These are phyloP conservation scores for Hemicrepidius hirtus DNA, from an alignment of 2,888 invertebrate genomes.

Conservation along the genomic window DNA sequence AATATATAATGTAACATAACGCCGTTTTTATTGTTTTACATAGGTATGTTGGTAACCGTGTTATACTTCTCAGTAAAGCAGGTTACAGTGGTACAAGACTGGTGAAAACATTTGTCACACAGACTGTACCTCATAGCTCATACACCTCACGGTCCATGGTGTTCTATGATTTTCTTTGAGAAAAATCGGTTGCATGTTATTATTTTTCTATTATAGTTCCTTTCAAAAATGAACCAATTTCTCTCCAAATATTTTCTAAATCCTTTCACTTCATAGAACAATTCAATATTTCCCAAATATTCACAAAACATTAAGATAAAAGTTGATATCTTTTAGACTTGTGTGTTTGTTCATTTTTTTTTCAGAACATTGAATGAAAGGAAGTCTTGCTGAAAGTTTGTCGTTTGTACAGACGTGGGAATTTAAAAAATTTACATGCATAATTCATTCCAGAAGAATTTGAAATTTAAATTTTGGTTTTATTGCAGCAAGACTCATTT, in stretches of 20 bases:
- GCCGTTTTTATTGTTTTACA: no score
- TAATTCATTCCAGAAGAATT: not conserved
- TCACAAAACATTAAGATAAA: not conserved
- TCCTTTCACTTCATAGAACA: not conserved
- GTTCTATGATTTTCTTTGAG: no score
- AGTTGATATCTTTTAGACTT: not conserved
- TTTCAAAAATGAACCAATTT: no score
- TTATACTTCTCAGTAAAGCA: no score
- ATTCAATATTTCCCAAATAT: not conserved
- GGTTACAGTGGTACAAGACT: no score
- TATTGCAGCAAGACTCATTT: not conserved
- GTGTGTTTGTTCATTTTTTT: not conserved
- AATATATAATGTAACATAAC: no score
- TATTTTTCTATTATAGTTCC: no score
- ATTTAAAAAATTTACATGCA: not conserved
- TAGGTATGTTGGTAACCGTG: no score
- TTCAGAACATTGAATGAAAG: conserved; percentile 1
- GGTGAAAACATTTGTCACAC: no score
- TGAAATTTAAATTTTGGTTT: conserved; percentile 2
- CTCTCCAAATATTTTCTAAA: not conserved
- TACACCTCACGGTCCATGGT: no score
- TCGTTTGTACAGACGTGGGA: conserved; percentile 3
- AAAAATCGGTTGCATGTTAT: no score
- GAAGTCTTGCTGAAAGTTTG: not conserved
- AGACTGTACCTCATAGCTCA: no score